Evolutionary conservation across 1,140 invertebrate species (phyloP).

Genomic region (Drosophila ohnishii): DNA sequence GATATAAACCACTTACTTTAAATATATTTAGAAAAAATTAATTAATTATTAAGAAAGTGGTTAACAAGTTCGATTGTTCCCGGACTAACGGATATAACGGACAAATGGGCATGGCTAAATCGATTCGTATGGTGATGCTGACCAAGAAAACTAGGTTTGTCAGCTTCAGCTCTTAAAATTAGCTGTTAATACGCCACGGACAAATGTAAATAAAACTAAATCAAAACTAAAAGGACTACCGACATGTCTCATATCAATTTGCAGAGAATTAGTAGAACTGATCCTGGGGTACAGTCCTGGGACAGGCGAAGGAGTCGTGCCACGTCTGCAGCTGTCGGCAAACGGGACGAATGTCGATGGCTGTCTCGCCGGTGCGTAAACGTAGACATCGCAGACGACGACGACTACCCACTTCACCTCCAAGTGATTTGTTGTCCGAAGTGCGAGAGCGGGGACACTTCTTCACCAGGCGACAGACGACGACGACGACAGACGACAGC

Average conservation of each 20-base stretch:
- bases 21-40: background rate
- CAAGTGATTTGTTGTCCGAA: slow-evolving; percentile 66
- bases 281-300: background rate
- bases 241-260: slow-evolving; percentile 22
- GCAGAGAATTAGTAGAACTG: background rate
- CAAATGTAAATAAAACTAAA: background rate
- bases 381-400: slow-evolving; percentile 57
- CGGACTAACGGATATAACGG: too few relatives aligned
- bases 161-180: background rate
- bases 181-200: background rate
- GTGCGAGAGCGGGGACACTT: slow-evolving; percentile 35
- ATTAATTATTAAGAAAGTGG: background rate
- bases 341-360: slow-evolving; percentile 18
- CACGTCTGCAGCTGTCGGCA: slow-evolving; percentile 26
- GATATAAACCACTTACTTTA: background rate
- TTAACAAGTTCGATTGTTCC: too few relatives aligned
- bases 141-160: background rate
- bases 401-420: slow-evolving; percentile 65
- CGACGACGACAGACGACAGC: slow-evolving; percentile 31
- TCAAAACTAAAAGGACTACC: background rate
- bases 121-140: too few relatives aligned
- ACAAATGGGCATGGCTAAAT: too few relatives aligned
- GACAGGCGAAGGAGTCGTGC: background rate
- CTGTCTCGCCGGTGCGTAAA: slow-evolving; percentile 47
- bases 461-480: slow-evolving; percentile 41